Conservation (phyloP, 2,888 invertebrate genomes). For the Alentia gelatinosa region DNA sequence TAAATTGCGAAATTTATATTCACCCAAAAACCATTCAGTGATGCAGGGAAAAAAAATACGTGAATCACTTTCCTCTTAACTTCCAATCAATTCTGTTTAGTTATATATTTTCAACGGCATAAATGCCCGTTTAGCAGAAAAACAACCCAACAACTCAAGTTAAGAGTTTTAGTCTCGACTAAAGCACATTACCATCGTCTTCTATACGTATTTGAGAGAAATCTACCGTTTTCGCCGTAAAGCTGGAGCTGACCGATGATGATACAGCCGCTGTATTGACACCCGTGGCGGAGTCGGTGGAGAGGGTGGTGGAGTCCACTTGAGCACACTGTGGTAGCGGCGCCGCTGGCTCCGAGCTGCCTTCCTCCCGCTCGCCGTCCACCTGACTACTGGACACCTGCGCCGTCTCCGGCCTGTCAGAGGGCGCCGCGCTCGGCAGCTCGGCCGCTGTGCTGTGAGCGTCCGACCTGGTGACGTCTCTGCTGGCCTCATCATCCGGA, state of each 20-base stretch:
- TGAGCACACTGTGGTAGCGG: constrained; percentile 19
- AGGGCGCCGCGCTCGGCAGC: background rate
- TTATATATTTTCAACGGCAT: too few species aligned
- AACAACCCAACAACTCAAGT: too few species aligned
- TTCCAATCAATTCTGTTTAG: too few species aligned
- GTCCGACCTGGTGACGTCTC: background rate
- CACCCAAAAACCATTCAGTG: too few species aligned
- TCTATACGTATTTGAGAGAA: too few species aligned
- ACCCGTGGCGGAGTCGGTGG: background rate
- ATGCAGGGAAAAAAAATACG: too few species aligned
- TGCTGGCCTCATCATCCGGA: constrained; percentile 67
- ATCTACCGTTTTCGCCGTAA: background rate
- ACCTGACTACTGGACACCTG: constrained; percentile 15
- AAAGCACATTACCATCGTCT: too few species aligned
- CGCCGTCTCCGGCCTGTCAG: background rate
- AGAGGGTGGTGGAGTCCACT: background rate
- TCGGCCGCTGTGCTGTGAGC: background rate
- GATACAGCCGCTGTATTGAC: background rate
- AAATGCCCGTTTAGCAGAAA: too few species aligned
- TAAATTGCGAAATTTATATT: too few species aligned
- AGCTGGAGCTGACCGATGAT: background rate
- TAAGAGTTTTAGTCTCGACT: too few species aligned
- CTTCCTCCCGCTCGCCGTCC: background rate
- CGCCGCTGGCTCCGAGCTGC: background rate
- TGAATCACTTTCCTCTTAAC: too few species aligned